Evolutionary conservation across 2,888 invertebrate genomes (phyloP).

Genomic region (Schrankia costaestrigalis): DNA sequence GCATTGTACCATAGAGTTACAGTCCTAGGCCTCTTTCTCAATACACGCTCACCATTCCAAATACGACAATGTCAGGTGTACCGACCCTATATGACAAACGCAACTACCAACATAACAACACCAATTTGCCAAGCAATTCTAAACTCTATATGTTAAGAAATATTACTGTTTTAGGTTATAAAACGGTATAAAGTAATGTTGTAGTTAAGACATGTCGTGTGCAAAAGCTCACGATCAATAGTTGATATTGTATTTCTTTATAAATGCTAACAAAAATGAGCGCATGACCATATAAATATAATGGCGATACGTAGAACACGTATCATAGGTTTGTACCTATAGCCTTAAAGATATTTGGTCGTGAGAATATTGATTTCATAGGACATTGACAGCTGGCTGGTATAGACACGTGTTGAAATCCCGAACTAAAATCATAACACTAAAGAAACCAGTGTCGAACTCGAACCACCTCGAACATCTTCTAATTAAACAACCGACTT

Average conservation of each 20-base stretch:
- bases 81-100: conserved; percentile 42
- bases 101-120: conserved; percentile 2
- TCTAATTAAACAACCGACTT: no score
- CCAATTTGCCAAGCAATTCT: conserved; percentile 10
- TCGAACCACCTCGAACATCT: no score
- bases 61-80: conserved; percentile 68
- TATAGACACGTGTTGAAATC: no score
- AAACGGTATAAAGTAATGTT: conserved; percentile 19
- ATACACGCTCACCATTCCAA: conserved; percentile 60
- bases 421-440: no score
- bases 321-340: conserved; percentile 20
- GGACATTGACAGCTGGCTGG: no score
- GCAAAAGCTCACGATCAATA: conserved; percentile 65
- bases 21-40: conserved; percentile 48
- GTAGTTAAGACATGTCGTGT: conserved; percentile 44
- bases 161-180: no score
- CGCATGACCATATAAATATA: conserved; percentile 53
- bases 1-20: conserved; percentile 27
- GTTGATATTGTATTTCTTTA: conserved; percentile 60
- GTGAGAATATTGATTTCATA: conserved; percentile 32
- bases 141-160: no score
- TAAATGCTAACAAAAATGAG: conserved; percentile 65
- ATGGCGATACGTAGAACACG: conserved; percentile 23
- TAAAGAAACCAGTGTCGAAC: no score
- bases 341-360: conserved; percentile 16